Evolutionary conservation across 2,113 vertebrate genomes (phyloP), one percentile per base, ranked within the genome.

Genomic region (Euleptes europaea): DNA sequence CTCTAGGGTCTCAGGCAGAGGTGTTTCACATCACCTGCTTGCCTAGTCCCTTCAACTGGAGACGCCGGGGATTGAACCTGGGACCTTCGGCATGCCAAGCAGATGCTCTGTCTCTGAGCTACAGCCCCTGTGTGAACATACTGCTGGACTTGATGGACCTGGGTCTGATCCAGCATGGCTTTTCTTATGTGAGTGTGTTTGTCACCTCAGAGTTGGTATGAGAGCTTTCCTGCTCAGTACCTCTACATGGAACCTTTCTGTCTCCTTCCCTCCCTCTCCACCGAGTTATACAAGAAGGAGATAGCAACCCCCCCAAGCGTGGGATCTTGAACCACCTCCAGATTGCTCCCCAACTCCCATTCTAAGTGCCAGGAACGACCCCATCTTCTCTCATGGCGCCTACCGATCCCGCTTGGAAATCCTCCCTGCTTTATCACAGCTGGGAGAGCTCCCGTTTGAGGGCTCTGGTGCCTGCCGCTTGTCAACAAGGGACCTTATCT

Each of bases 401-500:
- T 94, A 86, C 94, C 88, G 79, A 91, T 87, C 86, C 80, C 77
- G 33, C 78, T 95, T 95, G 94, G 95, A 95, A 95, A 94, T 85
- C 92, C 92, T 95, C 89, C 93, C 93, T 2, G 81, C 94, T 94
- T 96, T 89, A 92, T 96, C 95, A 94, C 86, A 0, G 79, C 93
- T 82, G 83, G 75, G 85, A 90, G 88, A 90, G 91, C 92, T 90
- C 88, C 86, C 90, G 90, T 93, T 28, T 86, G 91, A 94, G 93
- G 95, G 93, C 94, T 90, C 92, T 92, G 95, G 96, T 96, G 97
- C 94, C 97, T 97, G 96, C 94, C 96, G 97, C 93, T 96, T 97
- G 96, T 97, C 97, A 97, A 95, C 88, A 92, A 96, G 95, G 94
- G 95, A 93, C 92, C 96, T 97, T 96, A 96, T 97, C 97, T 97